These are phyloP conservation scores for Phataginus tetradactyla DNA, from an alignment of 2,797 vertebrate species.

Conservation along the genomic window DNA sequence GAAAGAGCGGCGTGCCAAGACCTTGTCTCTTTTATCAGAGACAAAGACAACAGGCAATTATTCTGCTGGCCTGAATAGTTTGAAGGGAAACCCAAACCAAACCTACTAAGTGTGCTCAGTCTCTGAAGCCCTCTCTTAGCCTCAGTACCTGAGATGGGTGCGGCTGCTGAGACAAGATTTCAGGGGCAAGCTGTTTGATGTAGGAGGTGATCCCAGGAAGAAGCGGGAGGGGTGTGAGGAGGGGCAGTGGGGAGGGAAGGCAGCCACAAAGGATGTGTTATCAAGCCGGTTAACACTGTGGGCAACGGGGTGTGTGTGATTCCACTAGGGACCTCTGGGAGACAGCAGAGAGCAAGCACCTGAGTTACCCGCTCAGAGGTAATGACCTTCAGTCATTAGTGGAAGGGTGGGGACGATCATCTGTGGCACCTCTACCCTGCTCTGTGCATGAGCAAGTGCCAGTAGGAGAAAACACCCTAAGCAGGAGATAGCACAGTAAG, in stretches of 20 bases:
- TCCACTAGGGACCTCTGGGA: not conserved
- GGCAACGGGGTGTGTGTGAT: not conserved
- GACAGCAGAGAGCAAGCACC: not conserved
- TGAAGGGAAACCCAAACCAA: not conserved
- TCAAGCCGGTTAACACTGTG: rapidly evolving
- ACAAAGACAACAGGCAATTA: not conserved
- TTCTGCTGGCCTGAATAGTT: not conserved
- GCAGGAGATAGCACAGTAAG: not conserved
- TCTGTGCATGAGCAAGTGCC: not conserved
- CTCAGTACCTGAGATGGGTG: too few relatives aligned
- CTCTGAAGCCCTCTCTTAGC: not conserved
- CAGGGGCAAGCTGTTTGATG: rapidly evolving
- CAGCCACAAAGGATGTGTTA: too few relatives aligned
- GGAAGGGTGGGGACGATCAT: not conserved
- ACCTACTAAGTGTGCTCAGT: too few relatives aligned
- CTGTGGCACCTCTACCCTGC: too few relatives aligned
- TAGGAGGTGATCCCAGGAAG: not conserved
- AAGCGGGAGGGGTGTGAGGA: not conserved
- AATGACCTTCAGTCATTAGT: rapidly evolving
- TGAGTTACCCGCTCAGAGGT: not conserved
- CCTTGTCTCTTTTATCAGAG: not conserved
- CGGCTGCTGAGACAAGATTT: not conserved
- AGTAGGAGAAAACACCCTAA: rapidly evolving
- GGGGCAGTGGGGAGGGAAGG: not conserved
- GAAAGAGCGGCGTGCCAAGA: not conserved